Conservation (phyloP, 2,888 invertebrate genomes). For the Zhengitettix transpicula region DNA sequence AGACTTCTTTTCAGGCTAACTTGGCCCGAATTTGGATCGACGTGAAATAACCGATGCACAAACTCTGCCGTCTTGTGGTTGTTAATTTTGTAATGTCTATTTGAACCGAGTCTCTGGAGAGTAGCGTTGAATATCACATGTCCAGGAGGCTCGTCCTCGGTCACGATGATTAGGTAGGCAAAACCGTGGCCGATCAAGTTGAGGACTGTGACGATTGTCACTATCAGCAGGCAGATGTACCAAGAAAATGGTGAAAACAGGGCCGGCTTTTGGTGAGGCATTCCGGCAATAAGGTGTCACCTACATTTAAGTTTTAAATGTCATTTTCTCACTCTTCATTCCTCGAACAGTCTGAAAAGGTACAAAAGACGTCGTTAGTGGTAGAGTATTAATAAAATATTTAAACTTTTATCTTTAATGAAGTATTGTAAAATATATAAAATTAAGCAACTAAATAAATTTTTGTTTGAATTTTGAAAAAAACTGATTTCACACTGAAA, state of each 20-base stretch:
- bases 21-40: constrained; percentile 56
- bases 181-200: constrained; percentile 7
- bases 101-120: constrained; percentile 50
- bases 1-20: constrained; percentile 55
- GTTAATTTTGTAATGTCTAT: constrained; percentile 58
- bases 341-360: too few species aligned
- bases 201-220: background rate
- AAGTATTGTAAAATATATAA: too few species aligned
- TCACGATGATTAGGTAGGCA: constrained; percentile 23
- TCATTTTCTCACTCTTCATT: too few species aligned
- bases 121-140: constrained; percentile 61
- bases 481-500: too few species aligned
- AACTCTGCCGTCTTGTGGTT: constrained; percentile 66
- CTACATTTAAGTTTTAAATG: too few species aligned
- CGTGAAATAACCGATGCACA: constrained; percentile 58
- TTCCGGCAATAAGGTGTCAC: background rate
- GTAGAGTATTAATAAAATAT: too few species aligned
- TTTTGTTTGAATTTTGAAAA: too few species aligned
- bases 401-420: too few species aligned
- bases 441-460: too few species aligned
- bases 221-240: background rate
- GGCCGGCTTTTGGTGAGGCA: background rate
- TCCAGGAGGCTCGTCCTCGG: constrained; percentile 35
- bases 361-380: too few species aligned
- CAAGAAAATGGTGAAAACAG: constrained; percentile 3